These are phyloP conservation scores for Archips crataeganus DNA, from an alignment of 2,888 invertebrate species.

Conservation along the genomic window DNA sequence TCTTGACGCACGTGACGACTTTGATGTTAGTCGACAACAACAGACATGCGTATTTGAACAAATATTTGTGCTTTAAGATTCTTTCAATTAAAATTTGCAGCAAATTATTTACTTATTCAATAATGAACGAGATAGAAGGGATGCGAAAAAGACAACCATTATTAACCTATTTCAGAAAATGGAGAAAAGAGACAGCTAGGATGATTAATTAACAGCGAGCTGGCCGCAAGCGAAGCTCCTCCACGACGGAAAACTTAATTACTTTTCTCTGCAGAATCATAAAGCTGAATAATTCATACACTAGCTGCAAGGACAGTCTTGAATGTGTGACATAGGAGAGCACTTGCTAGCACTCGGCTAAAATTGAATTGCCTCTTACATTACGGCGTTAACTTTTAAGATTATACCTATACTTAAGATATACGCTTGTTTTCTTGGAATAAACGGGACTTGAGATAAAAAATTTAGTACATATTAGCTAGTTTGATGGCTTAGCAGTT, in stretches of 20 bases:
- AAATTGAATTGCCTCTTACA: slow-evolving; percentile 64
- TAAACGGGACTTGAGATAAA: not conserved
- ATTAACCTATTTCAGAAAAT: slow-evolving; percentile 75
- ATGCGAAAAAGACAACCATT: slow-evolving; percentile 72
- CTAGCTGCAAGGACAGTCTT: slow-evolving; percentile 61
- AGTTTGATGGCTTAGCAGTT: not conserved
- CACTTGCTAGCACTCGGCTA: slow-evolving; percentile 54
- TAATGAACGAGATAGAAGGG: slow-evolving; percentile 67
- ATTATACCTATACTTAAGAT: slow-evolving; percentile 21
- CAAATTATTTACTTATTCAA: slow-evolving; percentile 70
- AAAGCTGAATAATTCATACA: slow-evolving; percentile 75
- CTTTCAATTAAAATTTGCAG: slow-evolving; percentile 44
- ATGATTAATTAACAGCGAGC: slow-evolving; percentile 78
- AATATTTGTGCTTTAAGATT: not conserved
- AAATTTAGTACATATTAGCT: not conserved
- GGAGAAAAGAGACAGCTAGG: slow-evolving; percentile 68
- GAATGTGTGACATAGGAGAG: slow-evolving; percentile 50
- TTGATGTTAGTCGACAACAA: not conserved
- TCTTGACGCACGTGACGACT: not conserved
- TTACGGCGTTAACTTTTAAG: slow-evolving; percentile 41
- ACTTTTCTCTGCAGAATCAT: slow-evolving; percentile 77
- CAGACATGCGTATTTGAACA: not conserved
- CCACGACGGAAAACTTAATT: slow-evolving; percentile 76
- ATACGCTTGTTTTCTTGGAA: not conserved
- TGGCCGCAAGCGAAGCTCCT: slow-evolving; percentile 67